Evolutionary conservation across 37 sponge, comb jelly and placozoan genomes (phyloP).

Genomic region (Haliclona indistincta): DNA sequence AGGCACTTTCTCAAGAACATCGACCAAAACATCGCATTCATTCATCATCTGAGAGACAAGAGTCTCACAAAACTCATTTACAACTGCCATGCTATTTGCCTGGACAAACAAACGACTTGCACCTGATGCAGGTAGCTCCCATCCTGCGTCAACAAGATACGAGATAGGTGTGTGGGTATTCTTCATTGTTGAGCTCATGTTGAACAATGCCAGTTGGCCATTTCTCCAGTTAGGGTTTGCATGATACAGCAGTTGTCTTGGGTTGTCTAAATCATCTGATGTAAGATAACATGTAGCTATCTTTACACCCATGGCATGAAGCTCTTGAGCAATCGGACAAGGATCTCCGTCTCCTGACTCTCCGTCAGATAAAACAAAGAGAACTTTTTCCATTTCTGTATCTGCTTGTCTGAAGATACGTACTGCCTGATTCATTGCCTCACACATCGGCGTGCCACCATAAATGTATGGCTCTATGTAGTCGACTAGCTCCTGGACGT

Average conservation of each 20-base stretch:
- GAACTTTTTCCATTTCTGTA: constrained; percentile 7
- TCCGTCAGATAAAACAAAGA: constrained; percentile 57
- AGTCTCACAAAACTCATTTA: too few species aligned
- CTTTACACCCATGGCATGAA: constrained; percentile 17
- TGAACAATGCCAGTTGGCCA: constrained; percentile 27
- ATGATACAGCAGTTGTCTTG: constrained; percentile 17
- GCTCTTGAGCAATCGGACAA: too few species aligned
- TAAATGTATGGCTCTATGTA: constrained; percentile 50
- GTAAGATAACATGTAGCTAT: too few species aligned
- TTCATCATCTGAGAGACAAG: too few species aligned
- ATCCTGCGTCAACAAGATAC: too few species aligned
- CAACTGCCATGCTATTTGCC: constrained; percentile 58
- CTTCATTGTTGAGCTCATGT: too few species aligned
- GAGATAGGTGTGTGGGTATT: too few species aligned
- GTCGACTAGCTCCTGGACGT: constrained; percentile 19
- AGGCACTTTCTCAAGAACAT: too few species aligned
- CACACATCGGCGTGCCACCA: constrained; percentile 53
- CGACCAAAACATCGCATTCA: too few species aligned
- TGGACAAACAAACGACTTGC: constrained; percentile 63
- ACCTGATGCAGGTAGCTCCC: too few species aligned
- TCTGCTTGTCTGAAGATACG: constrained; percentile 1
- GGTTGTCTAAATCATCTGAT: too few species aligned
- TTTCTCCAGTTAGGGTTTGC: constrained; percentile 16
- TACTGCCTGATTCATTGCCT: constrained; percentile 32
- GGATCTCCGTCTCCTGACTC: constrained; percentile 41